Evolutionary conservation across 2,797 vertebrate species (phyloP), one percentile per base, ranked within the genome.

Genomic region (Dendrocincla fuliginosa): DNA sequence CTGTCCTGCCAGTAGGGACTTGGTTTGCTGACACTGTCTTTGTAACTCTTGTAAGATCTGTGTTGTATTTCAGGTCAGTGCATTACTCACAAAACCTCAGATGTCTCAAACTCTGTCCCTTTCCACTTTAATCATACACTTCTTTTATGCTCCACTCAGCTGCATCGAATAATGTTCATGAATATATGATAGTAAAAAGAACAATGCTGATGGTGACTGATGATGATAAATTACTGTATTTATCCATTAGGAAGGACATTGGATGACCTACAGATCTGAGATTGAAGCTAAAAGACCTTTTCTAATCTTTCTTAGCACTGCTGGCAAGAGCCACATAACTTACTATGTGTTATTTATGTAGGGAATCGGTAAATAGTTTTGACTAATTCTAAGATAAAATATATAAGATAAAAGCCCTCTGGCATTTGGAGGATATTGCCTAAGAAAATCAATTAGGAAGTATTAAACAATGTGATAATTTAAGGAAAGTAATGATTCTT

Each of bases 221-320:
- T 94, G 95, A 87, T 96, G 95, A 95, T 95, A 92, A 97, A 97
- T 97, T 94, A 89, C 93, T 91, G 81, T 84, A 92, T 97, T 97
- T 97, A 95, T 96, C 82, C 76, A 95, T 97, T 97, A 96, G 84
- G 80, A 94, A 95, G 96, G 96, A 96, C 91, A 82, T 1, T 95
- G 93, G 74, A 78, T 96, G 92, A 97, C 97, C 94, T 95, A 95
- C 85, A 95, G 75, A 91, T 91, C 73, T 88, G 50, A 89, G 81
- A 50, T 81, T 93, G 87, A 91, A 94, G 86, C 69, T 91, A 32
- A 87, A 87, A 93, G 93, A 90, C 69, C 94, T 93, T 94, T 93
- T 73, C 41, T 92, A 90, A 95, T 94, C 9, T 24, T 96, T 96
- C 79, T 71, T 93, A 90, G 71, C 24, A 15, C 61, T 71, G 30